Evolutionary conservation across 2,113 vertebrate genomes (phyloP).

Genomic region (Emydura subglobosa): DNA sequence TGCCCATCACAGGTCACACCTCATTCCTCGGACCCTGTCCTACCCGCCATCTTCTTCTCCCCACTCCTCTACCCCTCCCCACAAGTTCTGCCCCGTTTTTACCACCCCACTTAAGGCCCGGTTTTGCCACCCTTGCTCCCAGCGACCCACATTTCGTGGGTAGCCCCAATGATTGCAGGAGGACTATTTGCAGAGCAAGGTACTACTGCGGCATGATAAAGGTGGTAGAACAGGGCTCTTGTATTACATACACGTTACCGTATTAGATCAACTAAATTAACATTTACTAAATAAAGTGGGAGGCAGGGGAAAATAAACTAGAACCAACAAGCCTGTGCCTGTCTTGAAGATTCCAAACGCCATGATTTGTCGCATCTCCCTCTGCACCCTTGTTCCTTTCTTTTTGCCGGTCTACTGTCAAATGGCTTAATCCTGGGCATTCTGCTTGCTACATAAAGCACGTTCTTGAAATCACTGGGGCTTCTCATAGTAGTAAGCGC

Average conservation of each 20-base stretch:
- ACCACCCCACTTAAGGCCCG: background rate
- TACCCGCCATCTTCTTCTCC: background rate
- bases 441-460: background rate
- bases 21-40: background rate
- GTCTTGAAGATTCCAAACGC: background rate
- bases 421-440: background rate
- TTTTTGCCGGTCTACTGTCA: background rate
- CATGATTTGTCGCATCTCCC: background rate
- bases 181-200: background rate
- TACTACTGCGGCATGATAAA: background rate
- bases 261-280: background rate
- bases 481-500: no score
- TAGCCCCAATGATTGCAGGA: background rate
- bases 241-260: background rate
- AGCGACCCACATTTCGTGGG: background rate
- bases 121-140: background rate
- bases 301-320: background rate
- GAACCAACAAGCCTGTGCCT: background rate
- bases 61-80: background rate
- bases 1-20: background rate
- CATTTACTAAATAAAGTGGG: background rate
- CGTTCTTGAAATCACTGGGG: background rate
- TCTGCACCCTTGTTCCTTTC: background rate
- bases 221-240: background rate
- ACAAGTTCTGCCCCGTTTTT: background rate